A percentile compares a stretch with the other conserved stretches of the same genome.
Conservation (phyloP, 2,113 vertebrate species). For the Tiliqua scincoides region DNA sequence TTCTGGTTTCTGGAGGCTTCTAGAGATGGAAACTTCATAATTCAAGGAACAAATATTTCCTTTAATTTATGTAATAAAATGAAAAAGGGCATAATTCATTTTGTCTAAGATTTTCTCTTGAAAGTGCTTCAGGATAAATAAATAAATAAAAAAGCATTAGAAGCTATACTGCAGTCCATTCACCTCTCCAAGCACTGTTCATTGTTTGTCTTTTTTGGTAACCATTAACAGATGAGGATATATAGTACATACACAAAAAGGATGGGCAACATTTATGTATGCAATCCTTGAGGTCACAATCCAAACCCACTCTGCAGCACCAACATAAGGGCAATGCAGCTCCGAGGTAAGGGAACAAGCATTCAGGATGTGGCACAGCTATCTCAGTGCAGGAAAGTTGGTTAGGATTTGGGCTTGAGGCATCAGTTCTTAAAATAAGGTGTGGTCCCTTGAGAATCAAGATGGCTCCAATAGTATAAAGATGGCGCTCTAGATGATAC, state of each 20-base stretch:
- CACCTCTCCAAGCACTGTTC: neutral
- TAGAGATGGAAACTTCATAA: neutral
- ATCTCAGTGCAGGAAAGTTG: too few species aligned
- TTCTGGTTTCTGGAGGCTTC: accelerated
- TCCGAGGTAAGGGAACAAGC: too few species aligned
- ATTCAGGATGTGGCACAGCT: too few species aligned
- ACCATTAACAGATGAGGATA: neutral
- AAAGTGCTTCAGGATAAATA: conserved; percentile 21
- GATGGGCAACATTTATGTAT: neutral
- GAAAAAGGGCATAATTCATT: neutral
- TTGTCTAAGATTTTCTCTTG: neutral
- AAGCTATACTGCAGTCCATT: neutral
- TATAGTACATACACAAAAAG: neutral
- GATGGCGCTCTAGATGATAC: too few species aligned
- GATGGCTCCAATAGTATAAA: too few species aligned
- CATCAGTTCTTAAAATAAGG: neutral
- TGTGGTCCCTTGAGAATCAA: too few species aligned
- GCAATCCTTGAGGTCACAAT: too few species aligned
- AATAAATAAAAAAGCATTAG: neutral
- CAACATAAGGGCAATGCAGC: too few species aligned
- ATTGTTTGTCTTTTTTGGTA: neutral
- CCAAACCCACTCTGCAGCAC: too few species aligned
- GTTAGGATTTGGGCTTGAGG: too few species aligned
- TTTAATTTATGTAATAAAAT: neutral
- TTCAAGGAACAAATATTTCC: neutral